These are phyloP conservation scores for Pelecanus crispus DNA, from an alignment of 2,113 vertebrate species.

Conservation along the genomic window DNA sequence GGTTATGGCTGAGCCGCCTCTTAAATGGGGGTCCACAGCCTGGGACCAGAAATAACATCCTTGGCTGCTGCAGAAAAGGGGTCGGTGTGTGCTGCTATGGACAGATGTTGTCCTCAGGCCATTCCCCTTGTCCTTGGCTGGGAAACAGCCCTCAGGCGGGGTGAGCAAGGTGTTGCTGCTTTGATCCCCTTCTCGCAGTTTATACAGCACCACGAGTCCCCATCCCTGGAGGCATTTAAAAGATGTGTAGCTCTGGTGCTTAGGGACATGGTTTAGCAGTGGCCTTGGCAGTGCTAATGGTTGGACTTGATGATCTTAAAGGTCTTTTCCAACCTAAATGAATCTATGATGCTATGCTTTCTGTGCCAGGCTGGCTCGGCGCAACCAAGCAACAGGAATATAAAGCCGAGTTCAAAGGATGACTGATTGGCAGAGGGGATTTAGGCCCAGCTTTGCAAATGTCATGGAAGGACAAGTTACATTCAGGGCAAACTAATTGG, in stretches of 20 bases:
- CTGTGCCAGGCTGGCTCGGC: background rate
- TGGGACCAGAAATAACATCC: background rate
- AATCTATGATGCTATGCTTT: no score
- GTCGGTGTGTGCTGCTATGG: rapidly evolving
- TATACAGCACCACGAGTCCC: rapidly evolving
- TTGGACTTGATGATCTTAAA: no score
- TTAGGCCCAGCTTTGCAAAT: background rate
- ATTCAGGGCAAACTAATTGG: background rate
- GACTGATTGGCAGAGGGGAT: background rate
- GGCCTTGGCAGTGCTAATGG: no score
- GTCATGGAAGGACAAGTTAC: background rate
- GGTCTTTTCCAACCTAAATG: no score
- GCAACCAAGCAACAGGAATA: background rate
- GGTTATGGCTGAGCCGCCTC: background rate
- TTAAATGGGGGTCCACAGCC: rapidly evolving
- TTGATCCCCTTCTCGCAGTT: background rate
- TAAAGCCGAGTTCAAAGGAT: background rate
- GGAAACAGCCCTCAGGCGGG: background rate
- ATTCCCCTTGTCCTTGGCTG: background rate
- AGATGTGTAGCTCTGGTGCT: no score
- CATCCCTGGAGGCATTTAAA: no score
- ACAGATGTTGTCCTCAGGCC: background rate
- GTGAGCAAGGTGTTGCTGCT: background rate
- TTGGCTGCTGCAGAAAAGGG: background rate
- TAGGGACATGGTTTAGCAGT: no score